Base-by-base conservation (phyloP, 2,888 invertebrate genomes). In the Microplitis deprimator region DNA sequence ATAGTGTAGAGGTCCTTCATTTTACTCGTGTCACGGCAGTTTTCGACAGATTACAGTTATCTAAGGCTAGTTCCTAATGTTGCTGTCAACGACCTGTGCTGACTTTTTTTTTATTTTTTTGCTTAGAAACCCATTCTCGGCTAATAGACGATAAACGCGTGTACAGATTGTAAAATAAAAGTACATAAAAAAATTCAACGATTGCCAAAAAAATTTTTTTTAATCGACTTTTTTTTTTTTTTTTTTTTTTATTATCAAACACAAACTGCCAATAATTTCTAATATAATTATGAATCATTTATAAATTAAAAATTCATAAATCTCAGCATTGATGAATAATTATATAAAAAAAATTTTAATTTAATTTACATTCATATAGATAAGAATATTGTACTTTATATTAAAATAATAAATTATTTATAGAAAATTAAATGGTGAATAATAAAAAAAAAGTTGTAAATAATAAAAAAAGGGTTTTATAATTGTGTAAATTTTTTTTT, bases 31-130 rank as follows among this genome's bases (percentile, higher is more conserved):
- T 69, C 59, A 50, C 71, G 40, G 69, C 78, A 80, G 79, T 77
- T 74, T 74, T 74, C 85, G 87, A 85, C 83, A 83, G 84, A 86
- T 88, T 89, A 89, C 89, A 87, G 89, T 89, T 89, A 89, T 87
- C 87, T 87, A 85, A 83, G 83, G 74, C 69, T 67, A 61, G 75
- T 69, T 67, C 71, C 74, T 71, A 40, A 64, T 82, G 77, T 81
- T 80, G 82, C 84, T 87, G 88, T 88, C 87, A 88, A 88, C 84
- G 88, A 88, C 89, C 88, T 83, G 60, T 20, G 17, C 38, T 73
- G 64, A 39, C 29, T 65, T 41, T 41, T 29, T 29, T 29, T 29
- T 29, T 29, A 29, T 29, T 29, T 29, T 29, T 10, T 41, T 4
- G 59, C 64, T 59, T 40, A 59, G 38, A 65, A 62, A 13, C 17